Base-by-base conservation (phyloP, 1,140 invertebrate species). In the Pemphigus obesinymphae region DNA sequence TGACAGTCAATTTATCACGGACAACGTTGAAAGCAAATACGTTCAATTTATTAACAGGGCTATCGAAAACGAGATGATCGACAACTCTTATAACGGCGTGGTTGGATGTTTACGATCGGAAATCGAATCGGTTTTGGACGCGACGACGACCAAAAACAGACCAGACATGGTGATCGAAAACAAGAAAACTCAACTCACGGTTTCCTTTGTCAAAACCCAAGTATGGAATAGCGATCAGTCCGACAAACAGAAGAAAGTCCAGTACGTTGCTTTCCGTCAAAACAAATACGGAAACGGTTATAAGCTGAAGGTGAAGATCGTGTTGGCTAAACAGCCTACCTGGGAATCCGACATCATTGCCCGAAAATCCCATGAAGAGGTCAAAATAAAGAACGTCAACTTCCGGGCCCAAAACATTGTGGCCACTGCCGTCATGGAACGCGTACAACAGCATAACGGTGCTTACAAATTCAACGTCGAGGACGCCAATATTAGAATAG, bases 1-100 rank as follows among this genome's bases (percentile, higher is more conserved):
- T 10, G 37, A 80, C 0, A 43, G 4, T 23, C 53, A 80, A 20
- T 45, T 8, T 7, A 43, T 80, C 26, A 29, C 63, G 13, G 53
- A 80, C 10, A 17, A 20, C 26, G 31, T 58, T 20, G 15, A 58
- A 40, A n/a, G 0, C n/a, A 29, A 61, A 11, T 80, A 61, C 37
- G 37, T 63, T 2, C 55, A 43, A 10, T 45, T 61, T 10, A 8
- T 58, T 26, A 63, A 80, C 31, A 31, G 37, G 17, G 37, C 58
- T 26, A 63, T 80, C 8, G 55, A 80, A 45, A 80, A 45, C 20
- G 34, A 63, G 45, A 63, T 80, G 76, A 61, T 80, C 26, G 23
- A 45, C 2, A 63, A 63, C 55, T 40, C 76, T 10, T 80, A 80
- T 55, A 20, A 40, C 15, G 76, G 55, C 20, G 29, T 80, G 15